Percentiles rank a stretch among this genome's conserved stretches.
phyloP scores from a whole-genome alignment of 1,140 invertebrate genomes.

The Marisa cornuarietis region DNA sequence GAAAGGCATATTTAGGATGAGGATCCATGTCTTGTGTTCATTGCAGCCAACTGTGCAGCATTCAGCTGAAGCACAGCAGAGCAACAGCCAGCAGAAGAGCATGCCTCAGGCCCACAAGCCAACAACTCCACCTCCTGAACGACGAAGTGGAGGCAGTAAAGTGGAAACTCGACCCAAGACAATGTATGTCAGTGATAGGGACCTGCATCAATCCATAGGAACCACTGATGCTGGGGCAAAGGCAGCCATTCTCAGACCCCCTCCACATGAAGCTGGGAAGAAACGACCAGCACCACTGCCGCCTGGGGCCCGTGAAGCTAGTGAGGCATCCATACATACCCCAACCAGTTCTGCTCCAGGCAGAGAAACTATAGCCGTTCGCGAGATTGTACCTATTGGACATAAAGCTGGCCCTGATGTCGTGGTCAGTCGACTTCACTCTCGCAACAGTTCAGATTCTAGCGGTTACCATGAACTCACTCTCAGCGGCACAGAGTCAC shows the following conservation, averaged over 20 bases:
- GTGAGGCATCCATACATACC: background rate
- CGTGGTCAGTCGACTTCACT: conserved; percentile 67
- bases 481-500: conserved; percentile 71
- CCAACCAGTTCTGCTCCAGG: background rate
- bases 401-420: background rate
- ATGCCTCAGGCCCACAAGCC: background rate
- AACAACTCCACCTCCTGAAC: conserved; percentile 15
- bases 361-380: conserved; percentile 19
- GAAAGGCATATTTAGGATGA: too few species aligned
- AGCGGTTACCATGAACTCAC: conserved; percentile 81
- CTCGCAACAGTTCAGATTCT: conserved; percentile 79
- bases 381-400: background rate
- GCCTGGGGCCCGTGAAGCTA: conserved; percentile 13
- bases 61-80: background rate
- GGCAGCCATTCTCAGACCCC: background rate
- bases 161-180: conserved; percentile 43
- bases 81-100: background rate
- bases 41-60: conserved; percentile 17
- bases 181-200: conserved; percentile 36
- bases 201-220: background rate
- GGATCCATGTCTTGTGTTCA: background rate
- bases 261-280: conserved; percentile 29
- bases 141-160: background rate
- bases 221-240: background rate
- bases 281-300: conserved; percentile 50